phyloP scores from a whole-genome alignment of 2,797 vertebrate genomes.

The Garrulus glandarius region DNA sequence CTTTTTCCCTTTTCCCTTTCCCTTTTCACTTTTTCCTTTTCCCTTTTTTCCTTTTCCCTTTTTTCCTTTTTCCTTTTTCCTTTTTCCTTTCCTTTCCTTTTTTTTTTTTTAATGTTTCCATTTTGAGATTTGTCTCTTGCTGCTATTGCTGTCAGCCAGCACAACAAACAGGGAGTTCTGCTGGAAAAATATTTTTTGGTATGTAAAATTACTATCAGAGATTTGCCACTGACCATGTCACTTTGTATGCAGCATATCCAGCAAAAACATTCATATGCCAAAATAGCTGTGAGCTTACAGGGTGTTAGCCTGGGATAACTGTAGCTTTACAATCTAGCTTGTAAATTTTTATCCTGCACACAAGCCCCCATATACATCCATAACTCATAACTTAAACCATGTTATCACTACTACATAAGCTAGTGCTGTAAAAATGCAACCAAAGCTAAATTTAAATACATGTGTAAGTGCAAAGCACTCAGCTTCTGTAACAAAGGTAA shows the following conservation, averaged over 20 bases:
- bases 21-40: too few relatives aligned
- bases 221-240: background rate
- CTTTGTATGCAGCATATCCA: background rate
- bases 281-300: background rate
- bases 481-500: conserved; percentile 32
- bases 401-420: background rate
- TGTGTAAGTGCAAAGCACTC: conserved; percentile 1
- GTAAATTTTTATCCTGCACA: background rate
- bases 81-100: too few relatives aligned
- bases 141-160: background rate
- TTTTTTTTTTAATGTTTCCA: background rate
- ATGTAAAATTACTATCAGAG: background rate
- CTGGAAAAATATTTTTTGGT: background rate
- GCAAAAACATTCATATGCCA: background rate
- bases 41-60: too few relatives aligned
- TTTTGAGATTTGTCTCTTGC: background rate
- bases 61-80: background rate
- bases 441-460: conserved; percentile 43
- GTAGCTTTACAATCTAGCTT: background rate
- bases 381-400: background rate
- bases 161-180: background rate
- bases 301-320: background rate
- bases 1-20: background rate
- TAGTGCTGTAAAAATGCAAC: conserved; percentile 32
- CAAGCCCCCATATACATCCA: background rate